Percentiles rank a stretch among this genome's conserved stretches.
Conservation (phyloP, 2,797 vertebrate genomes). For the Valencia hispanica region DNA sequence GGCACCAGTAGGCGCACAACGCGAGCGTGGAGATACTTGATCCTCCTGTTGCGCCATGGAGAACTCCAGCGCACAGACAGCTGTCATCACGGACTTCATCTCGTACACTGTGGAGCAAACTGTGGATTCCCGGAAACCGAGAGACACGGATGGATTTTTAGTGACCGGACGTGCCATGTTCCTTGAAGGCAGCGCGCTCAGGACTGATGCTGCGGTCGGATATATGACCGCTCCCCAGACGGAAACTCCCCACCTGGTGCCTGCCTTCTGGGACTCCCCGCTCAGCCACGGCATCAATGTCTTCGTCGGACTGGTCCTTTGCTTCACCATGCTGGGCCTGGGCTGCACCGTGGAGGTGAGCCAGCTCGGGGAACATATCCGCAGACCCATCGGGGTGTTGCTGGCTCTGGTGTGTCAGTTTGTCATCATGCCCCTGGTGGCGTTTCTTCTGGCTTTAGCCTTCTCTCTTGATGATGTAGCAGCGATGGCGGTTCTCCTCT, state of each 20-base stretch:
- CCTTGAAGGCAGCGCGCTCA: slow-evolving; percentile 30
- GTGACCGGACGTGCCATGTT: slow-evolving; percentile 44
- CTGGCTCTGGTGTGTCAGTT: slow-evolving; percentile 94
- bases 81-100: slow-evolving; percentile 36
- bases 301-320: slow-evolving; percentile 90
- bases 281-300: slow-evolving; percentile 92
- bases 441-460: slow-evolving; percentile 90
- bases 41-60: slow-evolving; percentile 74
- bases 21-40: slow-evolving; percentile 29
- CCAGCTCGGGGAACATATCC: slow-evolving; percentile 90
- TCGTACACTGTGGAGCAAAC: slow-evolving; percentile 37
- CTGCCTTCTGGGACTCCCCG: slow-evolving; percentile 84
- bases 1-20: slow-evolving; percentile 32
- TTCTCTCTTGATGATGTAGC: slow-evolving; percentile 93
- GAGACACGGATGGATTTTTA: slow-evolving; percentile 30
- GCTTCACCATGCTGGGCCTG: slow-evolving; percentile 94
- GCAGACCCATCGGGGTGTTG: slow-evolving; percentile 89
- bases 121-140: slow-evolving; percentile 13
- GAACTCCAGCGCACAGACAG: slow-evolving; percentile 53
- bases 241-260: slow-evolving; percentile 65
- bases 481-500: slow-evolving; percentile 94
- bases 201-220: slow-evolving; percentile 52
- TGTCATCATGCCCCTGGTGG: slow-evolving; percentile 92
- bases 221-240: slow-evolving; percentile 56
- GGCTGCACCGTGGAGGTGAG: slow-evolving; percentile 93